These are phyloP conservation scores for Neuroterus valhalla DNA, from an alignment of 1,140 invertebrate species.

Conservation along the genomic window DNA sequence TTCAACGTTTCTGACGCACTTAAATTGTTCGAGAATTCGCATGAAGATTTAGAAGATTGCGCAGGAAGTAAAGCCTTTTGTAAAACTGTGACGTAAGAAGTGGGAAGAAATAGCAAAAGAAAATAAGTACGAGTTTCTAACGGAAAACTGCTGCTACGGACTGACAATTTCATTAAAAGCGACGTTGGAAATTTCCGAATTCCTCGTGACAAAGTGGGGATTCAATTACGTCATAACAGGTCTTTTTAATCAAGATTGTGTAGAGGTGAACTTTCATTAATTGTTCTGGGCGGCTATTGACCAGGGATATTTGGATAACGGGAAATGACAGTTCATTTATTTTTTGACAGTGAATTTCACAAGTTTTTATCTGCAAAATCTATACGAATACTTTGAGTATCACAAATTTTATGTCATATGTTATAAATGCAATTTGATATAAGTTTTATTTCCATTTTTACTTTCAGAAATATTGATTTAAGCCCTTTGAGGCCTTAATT, in stretches of 20 bases:
- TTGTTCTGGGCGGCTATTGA: not conserved
- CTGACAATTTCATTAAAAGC: slow-evolving; percentile 33
- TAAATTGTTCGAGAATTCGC: slow-evolving; percentile 1
- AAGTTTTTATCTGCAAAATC: too few relatives aligned
- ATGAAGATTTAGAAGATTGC: slow-evolving; percentile 7
- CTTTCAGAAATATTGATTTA: too few relatives aligned
- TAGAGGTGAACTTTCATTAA: slow-evolving; percentile 7
- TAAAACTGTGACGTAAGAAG: not conserved
- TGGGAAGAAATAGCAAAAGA: not conserved
- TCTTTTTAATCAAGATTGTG: slow-evolving; percentile 24
- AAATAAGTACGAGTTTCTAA: slow-evolving; percentile 20
- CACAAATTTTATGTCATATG: not conserved
- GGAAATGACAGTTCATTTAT: too few relatives aligned
- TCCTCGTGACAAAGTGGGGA: not conserved
- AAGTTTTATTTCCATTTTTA: too few relatives aligned
- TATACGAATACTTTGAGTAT: not conserved
- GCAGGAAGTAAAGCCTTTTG: slow-evolving; percentile 6
- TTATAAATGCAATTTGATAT: too few relatives aligned
- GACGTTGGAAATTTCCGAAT: slow-evolving; percentile 25
- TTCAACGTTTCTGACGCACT: slow-evolving; percentile 33
- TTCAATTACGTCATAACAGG: slow-evolving; percentile 31
- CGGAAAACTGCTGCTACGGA: slow-evolving; percentile 4
- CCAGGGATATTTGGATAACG: too few relatives aligned
- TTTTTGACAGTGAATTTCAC: not conserved
- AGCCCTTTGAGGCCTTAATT: too few relatives aligned